Conservation (phyloP, 2,797 vertebrate species). For the Agapornis canus region DNA sequence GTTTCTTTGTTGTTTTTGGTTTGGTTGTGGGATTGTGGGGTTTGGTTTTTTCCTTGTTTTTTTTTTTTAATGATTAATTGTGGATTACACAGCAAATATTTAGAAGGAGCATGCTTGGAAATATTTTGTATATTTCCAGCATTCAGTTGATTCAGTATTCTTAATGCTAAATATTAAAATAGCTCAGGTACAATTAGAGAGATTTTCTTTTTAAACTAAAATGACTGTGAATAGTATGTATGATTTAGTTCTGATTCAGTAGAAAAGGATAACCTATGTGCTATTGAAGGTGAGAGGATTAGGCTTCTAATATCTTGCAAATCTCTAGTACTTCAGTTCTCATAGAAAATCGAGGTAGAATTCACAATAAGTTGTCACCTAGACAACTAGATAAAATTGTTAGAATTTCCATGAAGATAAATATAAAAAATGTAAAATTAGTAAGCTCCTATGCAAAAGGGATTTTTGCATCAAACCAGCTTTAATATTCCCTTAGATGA, state of each 20-base stretch:
- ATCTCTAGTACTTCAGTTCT: background rate
- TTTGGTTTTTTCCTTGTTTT: too few species aligned
- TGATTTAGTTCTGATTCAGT: background rate
- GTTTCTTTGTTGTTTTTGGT: background rate
- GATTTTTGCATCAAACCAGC: background rate
- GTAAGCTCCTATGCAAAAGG: background rate
- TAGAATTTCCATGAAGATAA: background rate
- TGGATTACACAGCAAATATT: background rate
- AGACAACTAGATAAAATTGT: background rate
- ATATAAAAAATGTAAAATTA: background rate
- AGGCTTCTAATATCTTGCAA: background rate
- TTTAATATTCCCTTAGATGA: background rate
- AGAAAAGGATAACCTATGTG: background rate
- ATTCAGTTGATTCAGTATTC: background rate
- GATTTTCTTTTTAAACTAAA: background rate
- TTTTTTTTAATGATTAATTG: background rate
- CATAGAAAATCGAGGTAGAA: background rate
- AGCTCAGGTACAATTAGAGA: background rate
- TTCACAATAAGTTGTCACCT: background rate
- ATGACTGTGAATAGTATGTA: background rate
- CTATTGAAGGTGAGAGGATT: background rate
- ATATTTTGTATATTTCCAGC: background rate
- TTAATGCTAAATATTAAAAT: background rate
- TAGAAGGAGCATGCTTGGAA: background rate
- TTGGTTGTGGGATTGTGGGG: too few species aligned